phyloP scores from a whole-genome alignment of 2,888 invertebrate species.

The Corbicula japonica region DNA sequence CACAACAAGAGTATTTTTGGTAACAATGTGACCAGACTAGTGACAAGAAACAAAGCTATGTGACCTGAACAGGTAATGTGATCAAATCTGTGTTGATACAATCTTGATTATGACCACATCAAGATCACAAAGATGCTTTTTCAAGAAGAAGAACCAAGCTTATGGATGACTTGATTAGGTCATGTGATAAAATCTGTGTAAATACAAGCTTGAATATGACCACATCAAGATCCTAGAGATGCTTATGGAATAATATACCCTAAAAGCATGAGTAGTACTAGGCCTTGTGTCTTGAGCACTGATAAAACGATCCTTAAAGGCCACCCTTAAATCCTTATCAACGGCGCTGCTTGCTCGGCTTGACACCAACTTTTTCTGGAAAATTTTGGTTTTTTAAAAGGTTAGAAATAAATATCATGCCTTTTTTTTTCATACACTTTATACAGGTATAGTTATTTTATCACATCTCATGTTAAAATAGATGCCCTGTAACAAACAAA shows the following conservation, averaged over 20 bases:
- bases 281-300: conserved; percentile 74
- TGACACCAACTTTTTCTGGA: conserved; percentile 64
- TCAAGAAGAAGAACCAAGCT: too few species aligned
- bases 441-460: too few species aligned
- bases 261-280: conserved; percentile 83
- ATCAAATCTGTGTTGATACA: conserved; percentile 57
- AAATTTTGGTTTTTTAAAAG: conserved; percentile 28
- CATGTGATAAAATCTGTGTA: conserved; percentile 64
- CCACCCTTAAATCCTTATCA: conserved; percentile 79
- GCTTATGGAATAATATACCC: conserved; percentile 70
- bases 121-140: conserved; percentile 40
- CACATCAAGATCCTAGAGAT: conserved; percentile 40
- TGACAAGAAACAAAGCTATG: conserved; percentile 49
- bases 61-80: conserved; percentile 59
- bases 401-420: too few species aligned
- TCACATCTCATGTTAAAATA: too few species aligned
- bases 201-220: conserved; percentile 43
- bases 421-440: too few species aligned
- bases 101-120: conserved; percentile 49
- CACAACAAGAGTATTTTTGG: conserved; percentile 26
- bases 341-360: conserved; percentile 83
- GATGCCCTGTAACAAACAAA: too few species aligned
- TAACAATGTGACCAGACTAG: conserved; percentile 53
- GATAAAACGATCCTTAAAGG: conserved; percentile 69
- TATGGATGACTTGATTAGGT: too few species aligned